A percentile compares a stretch with the other conserved stretches of the same genome.
These are phyloP conservation scores for Eupithecia subumbrata DNA, from an alignment of 2,888 invertebrate genomes.

Conservation along the genomic window DNA sequence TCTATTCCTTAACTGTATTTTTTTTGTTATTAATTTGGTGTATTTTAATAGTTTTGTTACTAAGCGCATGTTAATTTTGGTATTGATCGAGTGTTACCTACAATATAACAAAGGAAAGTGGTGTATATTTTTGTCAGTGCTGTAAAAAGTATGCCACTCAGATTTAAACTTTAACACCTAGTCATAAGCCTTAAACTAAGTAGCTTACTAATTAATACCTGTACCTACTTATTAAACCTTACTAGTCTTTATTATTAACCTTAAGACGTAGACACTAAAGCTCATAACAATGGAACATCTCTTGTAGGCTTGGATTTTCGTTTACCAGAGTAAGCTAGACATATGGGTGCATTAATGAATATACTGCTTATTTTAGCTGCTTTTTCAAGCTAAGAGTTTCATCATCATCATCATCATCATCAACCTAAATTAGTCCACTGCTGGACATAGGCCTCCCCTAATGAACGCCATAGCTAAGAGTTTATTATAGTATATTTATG, in stretches of 20 bases:
- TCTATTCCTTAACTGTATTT: background rate
- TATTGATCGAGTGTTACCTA: background rate
- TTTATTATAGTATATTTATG: background rate
- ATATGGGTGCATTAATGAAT: background rate
- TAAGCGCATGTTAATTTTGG: background rate
- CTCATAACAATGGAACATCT: background rate
- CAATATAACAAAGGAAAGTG: background rate
- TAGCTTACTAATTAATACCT: background rate
- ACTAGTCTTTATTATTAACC: background rate
- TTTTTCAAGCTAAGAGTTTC: background rate
- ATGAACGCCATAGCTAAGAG: too few relatives aligned
- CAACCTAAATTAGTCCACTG: too few relatives aligned
- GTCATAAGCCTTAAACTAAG: background rate
- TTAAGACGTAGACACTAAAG: background rate
- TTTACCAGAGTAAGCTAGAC: background rate
- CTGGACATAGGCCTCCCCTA: too few relatives aligned
- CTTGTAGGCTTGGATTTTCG: constrained; percentile 1
- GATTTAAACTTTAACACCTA: background rate
- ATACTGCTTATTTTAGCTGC: background rate
- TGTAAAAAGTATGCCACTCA: background rate
- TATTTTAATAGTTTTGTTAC: background rate
- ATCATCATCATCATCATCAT: too few relatives aligned
- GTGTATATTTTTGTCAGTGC: background rate
- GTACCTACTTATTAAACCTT: background rate
- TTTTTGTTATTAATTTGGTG: background rate